Conservation (phyloP, 2,888 invertebrate species). For the Ennomos erosarius region DNA sequence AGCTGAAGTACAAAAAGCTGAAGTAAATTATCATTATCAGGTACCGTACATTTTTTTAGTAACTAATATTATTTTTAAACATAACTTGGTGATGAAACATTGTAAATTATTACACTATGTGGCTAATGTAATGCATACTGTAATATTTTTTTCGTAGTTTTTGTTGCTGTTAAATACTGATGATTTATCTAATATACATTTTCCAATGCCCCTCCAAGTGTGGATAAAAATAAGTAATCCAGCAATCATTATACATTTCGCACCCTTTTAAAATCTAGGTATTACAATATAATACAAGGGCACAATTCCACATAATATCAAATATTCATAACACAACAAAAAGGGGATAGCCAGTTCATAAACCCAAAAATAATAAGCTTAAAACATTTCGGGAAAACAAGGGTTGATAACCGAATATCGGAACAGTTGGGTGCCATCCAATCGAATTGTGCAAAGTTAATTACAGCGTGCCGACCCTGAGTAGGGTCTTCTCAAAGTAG, state of each 20-base stretch:
- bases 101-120: too few species aligned
- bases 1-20: too few species aligned
- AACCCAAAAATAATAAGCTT: conserved; percentile 36
- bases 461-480: conserved; percentile 68
- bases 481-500: conserved; percentile 53
- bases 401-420: conserved; percentile 59
- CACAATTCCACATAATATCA: conserved; percentile 19
- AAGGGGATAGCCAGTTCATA: conserved; percentile 32
- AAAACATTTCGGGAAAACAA: conserved; percentile 33
- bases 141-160: too few species aligned
- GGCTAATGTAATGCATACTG: too few species aligned
- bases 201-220: too few species aligned
- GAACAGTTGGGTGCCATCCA: conserved; percentile 62
- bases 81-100: too few species aligned
- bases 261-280: conserved; percentile 10
- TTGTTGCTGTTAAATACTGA: too few species aligned
- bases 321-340: conserved; percentile 32
- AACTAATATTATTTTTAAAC: too few species aligned
- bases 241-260: background rate
- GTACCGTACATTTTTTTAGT: too few species aligned
- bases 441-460: conserved; percentile 76
- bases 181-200: too few species aligned
- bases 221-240: too few species aligned
- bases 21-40: too few species aligned
- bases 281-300: conserved; percentile 15